Percentiles rank a stretch among this genome's conserved stretches.
These are phyloP conservation scores for Formica selysi DNA, from an alignment of 1,140 invertebrate species.

Conservation along the genomic window DNA sequence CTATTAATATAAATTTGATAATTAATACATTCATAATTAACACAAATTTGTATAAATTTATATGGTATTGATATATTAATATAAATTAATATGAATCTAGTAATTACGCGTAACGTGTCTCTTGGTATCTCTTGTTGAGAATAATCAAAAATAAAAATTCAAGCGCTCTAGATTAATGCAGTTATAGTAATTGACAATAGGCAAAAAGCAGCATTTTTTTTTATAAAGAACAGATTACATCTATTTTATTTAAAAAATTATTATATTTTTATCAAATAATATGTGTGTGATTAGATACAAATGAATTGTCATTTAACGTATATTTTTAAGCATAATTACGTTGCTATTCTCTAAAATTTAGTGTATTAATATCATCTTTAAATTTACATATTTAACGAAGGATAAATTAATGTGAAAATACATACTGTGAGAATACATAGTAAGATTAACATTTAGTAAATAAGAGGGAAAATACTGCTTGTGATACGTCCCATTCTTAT, in stretches of 20 bases:
- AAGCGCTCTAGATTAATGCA: too few relatives aligned
- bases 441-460: not conserved
- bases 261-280: slow-evolving; percentile 1
- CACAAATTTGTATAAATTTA: too few relatives aligned
- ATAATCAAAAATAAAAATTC: too few relatives aligned
- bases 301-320: not conserved
- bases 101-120: too few relatives aligned
- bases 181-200: too few relatives aligned
- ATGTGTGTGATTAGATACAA: not conserved
- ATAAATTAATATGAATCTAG: too few relatives aligned
- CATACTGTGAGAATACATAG: too few relatives aligned
- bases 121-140: too few relatives aligned
- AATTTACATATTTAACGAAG: not conserved
- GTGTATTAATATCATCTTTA: not conserved
- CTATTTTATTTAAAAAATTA: not conserved
- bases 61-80: too few relatives aligned
- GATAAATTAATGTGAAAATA: not conserved
- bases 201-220: not conserved
- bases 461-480: not conserved
- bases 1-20: too few relatives aligned
- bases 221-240: not conserved
- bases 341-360: not conserved
- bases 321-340: not conserved
- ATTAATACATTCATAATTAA: too few relatives aligned
- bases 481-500: not conserved